A percentile compares a stretch with the other conserved stretches of the same genome.
Evolutionary conservation across 2,113 vertebrate species (phyloP).

Genomic region (Lasiurus cinereus): DNA sequence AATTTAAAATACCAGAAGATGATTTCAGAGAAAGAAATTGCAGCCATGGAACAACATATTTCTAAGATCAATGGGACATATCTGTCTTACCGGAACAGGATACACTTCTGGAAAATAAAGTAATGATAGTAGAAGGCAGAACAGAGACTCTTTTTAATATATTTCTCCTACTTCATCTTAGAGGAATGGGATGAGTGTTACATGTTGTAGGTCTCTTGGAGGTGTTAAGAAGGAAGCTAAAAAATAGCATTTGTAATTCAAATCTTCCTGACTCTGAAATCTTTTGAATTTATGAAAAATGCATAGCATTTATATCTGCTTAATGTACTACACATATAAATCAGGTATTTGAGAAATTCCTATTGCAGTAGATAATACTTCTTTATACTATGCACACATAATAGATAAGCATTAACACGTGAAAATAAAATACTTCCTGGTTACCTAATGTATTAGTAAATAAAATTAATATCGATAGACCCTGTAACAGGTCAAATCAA

Average conservation of each 20-base stretch:
- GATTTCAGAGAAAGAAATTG: slow-evolving; percentile 80
- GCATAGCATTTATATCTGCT: slow-evolving; percentile 62
- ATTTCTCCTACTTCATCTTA: slow-evolving; percentile 64
- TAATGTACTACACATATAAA: slow-evolving; percentile 71
- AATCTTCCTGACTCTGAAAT: slow-evolving; percentile 65
- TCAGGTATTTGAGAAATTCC: slow-evolving; percentile 43
- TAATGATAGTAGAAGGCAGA: slow-evolving; percentile 72
- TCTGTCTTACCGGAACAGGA: slow-evolving; percentile 76
- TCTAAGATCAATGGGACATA: slow-evolving; percentile 80
- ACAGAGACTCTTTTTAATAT: slow-evolving; percentile 67
- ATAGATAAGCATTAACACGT: slow-evolving; percentile 44
- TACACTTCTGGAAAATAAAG: slow-evolving; percentile 79
- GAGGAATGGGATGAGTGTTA: slow-evolving; percentile 61
- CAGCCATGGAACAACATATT: slow-evolving; percentile 73
- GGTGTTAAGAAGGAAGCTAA: slow-evolving; percentile 58
- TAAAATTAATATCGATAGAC: slow-evolving; percentile 26
- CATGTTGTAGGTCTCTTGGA: slow-evolving; percentile 55
- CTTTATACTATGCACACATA: slow-evolving; percentile 5
- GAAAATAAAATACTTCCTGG: slow-evolving; percentile 45
- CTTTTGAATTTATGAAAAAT: slow-evolving; percentile 75
- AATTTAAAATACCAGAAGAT: slow-evolving; percentile 77
- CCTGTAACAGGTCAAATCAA: slow-evolving; percentile 44
- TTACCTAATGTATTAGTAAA: neutral
- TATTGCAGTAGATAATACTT: slow-evolving; percentile 24
- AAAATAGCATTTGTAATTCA: slow-evolving; percentile 73